These are phyloP conservation scores for Dromaius novaehollandiae DNA, from an alignment of 2,113 vertebrate genomes.

Conservation along the genomic window DNA sequence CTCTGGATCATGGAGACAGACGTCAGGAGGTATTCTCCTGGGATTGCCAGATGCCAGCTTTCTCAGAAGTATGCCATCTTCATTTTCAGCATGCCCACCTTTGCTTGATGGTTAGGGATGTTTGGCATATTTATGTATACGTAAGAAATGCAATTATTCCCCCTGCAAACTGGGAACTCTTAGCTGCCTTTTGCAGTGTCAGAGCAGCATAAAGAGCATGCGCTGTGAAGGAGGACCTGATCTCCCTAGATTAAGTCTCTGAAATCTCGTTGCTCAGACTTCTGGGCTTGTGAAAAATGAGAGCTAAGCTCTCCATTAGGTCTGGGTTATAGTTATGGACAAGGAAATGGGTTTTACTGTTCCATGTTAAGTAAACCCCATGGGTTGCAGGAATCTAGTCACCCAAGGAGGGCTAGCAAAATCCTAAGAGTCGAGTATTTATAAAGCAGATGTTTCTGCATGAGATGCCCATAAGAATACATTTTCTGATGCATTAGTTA, in stretches of 20 bases:
- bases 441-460: background rate
- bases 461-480: background rate
- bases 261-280: background rate
- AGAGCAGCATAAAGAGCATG: background rate
- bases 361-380: background rate
- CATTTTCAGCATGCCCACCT: accelerated
- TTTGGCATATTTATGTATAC: background rate
- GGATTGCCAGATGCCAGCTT: background rate
- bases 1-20: background rate
- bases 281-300: background rate
- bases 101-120: background rate
- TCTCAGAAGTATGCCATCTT: background rate
- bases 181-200: background rate
- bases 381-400: background rate
- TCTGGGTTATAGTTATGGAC: background rate
- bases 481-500: background rate
- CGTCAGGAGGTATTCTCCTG: background rate
- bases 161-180: accelerated
- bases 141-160: background rate
- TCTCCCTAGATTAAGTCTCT: background rate
- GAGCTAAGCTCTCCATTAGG: background rate
- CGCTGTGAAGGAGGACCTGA: background rate
- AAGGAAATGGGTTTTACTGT: background rate
- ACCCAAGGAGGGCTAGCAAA: background rate
- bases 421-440: background rate